Evolutionary conservation across 2,797 vertebrate genomes (phyloP).

Genomic region (Enteromius trimaculatus): DNA sequence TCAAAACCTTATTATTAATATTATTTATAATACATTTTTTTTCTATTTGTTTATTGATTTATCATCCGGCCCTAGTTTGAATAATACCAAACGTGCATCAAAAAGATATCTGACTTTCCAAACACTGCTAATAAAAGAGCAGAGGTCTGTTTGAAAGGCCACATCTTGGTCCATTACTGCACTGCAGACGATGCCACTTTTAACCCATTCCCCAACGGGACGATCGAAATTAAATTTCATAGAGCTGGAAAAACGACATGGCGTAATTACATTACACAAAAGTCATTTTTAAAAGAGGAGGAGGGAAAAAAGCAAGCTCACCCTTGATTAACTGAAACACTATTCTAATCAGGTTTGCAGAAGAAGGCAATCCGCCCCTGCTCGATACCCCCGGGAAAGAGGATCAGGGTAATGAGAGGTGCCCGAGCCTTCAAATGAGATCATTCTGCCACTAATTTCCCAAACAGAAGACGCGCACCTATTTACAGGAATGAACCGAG

Average conservation of each 20-base stretch:
- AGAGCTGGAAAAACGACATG: constrained; percentile 48
- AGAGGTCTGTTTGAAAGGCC: neutral
- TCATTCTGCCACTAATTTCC: constrained; percentile 61
- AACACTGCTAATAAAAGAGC: neutral
- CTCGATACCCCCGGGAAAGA: constrained; percentile 43
- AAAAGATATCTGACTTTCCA: neutral
- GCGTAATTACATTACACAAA: constrained; percentile 65
- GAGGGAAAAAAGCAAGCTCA: constrained; percentile 50
- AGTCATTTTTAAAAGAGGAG: constrained; percentile 58
- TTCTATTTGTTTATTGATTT: neutral
- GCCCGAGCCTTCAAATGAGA: constrained; percentile 59
- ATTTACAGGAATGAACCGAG: constrained; percentile 48
- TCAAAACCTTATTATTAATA: neutral
- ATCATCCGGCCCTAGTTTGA: neutral
- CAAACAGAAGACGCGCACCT: constrained; percentile 55
- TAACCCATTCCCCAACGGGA: constrained; percentile 34
- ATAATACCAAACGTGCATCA: neutral
- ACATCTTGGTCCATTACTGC: neutral
- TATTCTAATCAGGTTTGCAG: constrained; percentile 66
- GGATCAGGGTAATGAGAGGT: constrained; percentile 62
- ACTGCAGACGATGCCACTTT: constrained; percentile 22
- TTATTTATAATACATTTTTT: too few species aligned
- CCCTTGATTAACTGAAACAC: constrained; percentile 64
- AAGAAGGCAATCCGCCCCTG: constrained; percentile 53
- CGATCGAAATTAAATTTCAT: constrained; percentile 54